Evolutionary conservation across 1,140 invertebrate species (phyloP).

Genomic region (Druon quercuslanigerum): DNA sequence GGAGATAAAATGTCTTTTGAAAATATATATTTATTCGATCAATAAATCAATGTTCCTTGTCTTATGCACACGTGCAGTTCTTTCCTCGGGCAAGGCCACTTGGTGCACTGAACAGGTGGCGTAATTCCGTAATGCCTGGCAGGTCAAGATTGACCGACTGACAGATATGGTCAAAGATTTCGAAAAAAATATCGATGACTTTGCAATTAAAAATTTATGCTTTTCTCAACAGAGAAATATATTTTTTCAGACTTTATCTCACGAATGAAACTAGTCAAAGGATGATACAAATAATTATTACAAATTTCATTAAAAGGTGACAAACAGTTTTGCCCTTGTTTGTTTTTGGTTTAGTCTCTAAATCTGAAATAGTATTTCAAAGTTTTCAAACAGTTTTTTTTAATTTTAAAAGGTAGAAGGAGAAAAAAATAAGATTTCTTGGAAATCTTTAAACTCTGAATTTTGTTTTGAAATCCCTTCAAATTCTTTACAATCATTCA

Average conservation of each 20-base stretch:
- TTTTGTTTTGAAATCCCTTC: too few relatives aligned
- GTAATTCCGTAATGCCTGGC: background rate
- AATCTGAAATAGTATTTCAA: too few relatives aligned
- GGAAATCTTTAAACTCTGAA: too few relatives aligned
- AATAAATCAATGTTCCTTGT: slow-evolving; percentile 28
- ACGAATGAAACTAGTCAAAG: background rate
- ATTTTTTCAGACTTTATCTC: background rate
- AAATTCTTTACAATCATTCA: too few relatives aligned
- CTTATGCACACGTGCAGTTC: slow-evolving; percentile 19
- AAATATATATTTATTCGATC: slow-evolving; percentile 28
- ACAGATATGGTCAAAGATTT: slow-evolving; percentile 28
- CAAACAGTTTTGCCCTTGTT: too few relatives aligned
- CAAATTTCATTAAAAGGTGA: too few relatives aligned
- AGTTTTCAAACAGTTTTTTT: too few relatives aligned
- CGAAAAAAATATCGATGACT: slow-evolving; percentile 1
- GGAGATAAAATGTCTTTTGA: slow-evolving; percentile 10
- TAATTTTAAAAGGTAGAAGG: too few relatives aligned
- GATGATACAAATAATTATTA: too few relatives aligned
- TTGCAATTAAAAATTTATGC: background rate
- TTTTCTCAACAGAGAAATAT: background rate
- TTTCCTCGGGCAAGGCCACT: slow-evolving; percentile 23
- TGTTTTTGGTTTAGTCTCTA: too few relatives aligned
- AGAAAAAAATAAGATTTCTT: too few relatives aligned
- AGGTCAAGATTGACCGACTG: slow-evolving; percentile 24
- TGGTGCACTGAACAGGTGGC: slow-evolving; percentile 20